Evolutionary conservation across 2,113 vertebrate species (phyloP).

Genomic region (Alouatta palliata): DNA sequence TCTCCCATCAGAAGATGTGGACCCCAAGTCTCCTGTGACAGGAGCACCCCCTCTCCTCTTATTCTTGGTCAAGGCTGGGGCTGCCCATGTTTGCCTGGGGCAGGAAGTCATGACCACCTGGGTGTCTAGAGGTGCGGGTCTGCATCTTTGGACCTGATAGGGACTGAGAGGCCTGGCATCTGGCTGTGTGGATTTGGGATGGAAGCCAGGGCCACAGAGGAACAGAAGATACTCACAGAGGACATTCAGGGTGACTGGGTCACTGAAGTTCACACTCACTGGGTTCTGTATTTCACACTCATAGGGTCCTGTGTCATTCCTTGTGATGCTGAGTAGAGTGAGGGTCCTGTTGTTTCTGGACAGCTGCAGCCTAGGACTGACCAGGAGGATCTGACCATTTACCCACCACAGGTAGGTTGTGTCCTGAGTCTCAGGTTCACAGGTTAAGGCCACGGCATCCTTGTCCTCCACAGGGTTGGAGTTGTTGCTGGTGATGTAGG

Average conservation of each 20-base stretch:
- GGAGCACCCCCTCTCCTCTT: background rate
- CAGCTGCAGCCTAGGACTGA: background rate
- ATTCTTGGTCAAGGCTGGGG: background rate
- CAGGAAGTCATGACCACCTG: background rate
- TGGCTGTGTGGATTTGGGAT: background rate
- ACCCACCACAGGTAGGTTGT: background rate
- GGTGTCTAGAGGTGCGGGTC: background rate
- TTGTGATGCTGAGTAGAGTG: slow-evolving; percentile 19
- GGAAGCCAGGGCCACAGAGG: background rate
- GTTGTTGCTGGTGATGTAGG: background rate
- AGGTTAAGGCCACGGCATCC: background rate
- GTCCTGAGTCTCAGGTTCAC: background rate
- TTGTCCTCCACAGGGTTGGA: background rate
- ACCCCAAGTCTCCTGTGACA: background rate
- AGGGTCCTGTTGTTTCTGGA: slow-evolving; percentile 30
- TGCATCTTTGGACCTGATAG: background rate
- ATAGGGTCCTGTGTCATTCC: background rate
- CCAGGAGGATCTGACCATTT: background rate
- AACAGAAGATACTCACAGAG: background rate
- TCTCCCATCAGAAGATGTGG: background rate
- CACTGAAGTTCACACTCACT: background rate
- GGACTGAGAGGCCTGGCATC: background rate
- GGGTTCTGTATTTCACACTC: background rate
- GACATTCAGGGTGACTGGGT: background rate
- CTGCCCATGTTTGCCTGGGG: no score